Evolutionary conservation across 2,113 vertebrate species (phyloP).

Genomic region (Zapornia atra): DNA sequence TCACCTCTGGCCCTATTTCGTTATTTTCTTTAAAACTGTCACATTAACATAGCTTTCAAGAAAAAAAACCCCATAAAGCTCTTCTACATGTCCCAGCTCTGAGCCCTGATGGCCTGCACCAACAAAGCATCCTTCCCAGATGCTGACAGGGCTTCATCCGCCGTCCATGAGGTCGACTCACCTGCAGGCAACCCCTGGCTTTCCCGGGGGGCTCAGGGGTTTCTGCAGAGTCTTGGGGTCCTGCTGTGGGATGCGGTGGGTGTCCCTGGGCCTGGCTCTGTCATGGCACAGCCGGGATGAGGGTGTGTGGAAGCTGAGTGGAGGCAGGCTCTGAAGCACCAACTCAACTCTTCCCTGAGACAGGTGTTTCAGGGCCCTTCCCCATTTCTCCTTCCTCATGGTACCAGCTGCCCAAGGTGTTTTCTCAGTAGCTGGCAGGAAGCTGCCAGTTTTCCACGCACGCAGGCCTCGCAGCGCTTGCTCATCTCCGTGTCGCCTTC

Average conservation of each 20-base stretch:
- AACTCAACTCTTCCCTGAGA: too few relatives aligned
- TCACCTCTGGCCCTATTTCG: background rate
- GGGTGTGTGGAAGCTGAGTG: background rate
- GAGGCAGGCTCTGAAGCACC: background rate
- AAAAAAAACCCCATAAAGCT: background rate
- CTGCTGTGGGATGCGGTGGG: background rate
- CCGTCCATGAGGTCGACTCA: accelerated
- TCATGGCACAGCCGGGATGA: background rate
- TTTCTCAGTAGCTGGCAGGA: background rate
- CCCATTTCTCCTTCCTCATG: background rate
- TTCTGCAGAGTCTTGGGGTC: background rate
- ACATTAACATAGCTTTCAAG: background rate
- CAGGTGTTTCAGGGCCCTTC: background rate
- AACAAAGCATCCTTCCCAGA: background rate
- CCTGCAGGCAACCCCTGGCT: background rate
- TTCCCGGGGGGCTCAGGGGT: background rate
- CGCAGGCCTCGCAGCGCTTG: background rate
- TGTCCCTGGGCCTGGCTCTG: accelerated
- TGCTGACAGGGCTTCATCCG: background rate
- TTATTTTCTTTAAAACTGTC: background rate
- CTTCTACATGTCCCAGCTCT: background rate
- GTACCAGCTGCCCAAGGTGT: background rate
- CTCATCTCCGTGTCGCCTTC: background rate
- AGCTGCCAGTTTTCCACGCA: background rate
- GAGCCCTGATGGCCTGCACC: background rate